These are phyloP conservation scores for Nezara viridula DNA, from an alignment of 2,888 invertebrate species.

Conservation along the genomic window DNA sequence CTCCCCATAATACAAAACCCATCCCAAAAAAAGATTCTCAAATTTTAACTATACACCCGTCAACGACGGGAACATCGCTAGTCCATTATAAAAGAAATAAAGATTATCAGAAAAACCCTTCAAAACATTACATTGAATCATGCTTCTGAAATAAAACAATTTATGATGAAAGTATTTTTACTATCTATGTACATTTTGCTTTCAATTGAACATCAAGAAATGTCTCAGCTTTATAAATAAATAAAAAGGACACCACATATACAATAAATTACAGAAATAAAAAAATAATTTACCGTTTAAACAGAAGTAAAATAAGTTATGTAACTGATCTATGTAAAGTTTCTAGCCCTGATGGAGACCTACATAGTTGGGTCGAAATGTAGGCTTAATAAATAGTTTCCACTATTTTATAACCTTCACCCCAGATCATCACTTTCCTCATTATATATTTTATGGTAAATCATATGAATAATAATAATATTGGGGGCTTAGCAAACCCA, in stretches of 20 bases:
- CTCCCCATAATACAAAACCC: too few relatives aligned
- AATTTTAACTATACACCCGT: too few relatives aligned
- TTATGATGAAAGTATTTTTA: background rate
- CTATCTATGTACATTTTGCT: background rate
- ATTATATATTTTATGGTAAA: too few relatives aligned
- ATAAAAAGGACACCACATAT: background rate
- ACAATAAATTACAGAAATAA: slow-evolving; percentile 28
- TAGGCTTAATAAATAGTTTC: too few relatives aligned
- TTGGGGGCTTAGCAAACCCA: too few relatives aligned
- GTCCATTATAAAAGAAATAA: background rate
- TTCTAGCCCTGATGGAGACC: too few relatives aligned
- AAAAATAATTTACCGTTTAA: background rate
- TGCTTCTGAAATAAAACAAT: background rate
- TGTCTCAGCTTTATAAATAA: background rate
- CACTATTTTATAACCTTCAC: too few relatives aligned
- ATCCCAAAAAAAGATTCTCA: too few relatives aligned
- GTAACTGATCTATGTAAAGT: background rate
- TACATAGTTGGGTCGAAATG: too few relatives aligned
- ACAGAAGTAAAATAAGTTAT: background rate
- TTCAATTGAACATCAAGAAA: background rate
- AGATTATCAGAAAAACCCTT: background rate
- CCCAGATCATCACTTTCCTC: too few relatives aligned
- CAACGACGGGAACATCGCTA: too few relatives aligned
- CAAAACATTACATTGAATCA: background rate
- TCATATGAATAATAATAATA: too few relatives aligned